Conservation (phyloP, 2,113 vertebrate genomes). For the Apteryx mantelli region DNA sequence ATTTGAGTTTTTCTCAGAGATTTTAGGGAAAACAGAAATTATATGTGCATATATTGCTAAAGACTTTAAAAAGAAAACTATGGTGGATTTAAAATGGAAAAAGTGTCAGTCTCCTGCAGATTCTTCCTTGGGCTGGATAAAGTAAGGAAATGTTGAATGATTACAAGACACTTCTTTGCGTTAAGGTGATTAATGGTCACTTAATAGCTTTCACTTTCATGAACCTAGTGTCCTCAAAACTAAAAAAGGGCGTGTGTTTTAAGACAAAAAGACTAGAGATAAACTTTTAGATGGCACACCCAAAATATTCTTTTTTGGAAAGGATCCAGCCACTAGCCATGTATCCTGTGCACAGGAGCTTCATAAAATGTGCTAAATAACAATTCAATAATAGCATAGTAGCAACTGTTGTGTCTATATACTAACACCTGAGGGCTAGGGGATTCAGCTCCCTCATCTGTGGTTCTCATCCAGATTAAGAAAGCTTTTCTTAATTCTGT, state of each 20-base stretch:
- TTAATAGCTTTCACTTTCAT: neutral
- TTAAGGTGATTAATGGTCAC: neutral
- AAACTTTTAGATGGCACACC: neutral
- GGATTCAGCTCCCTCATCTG: rapidly evolving
- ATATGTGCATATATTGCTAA: neutral
- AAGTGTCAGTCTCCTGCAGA: neutral
- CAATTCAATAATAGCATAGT: neutral
- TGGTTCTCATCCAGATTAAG: neutral
- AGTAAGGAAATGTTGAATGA: neutral
- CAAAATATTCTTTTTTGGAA: neutral
- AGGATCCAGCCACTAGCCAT: neutral
- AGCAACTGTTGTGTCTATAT: neutral
- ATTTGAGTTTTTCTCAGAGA: neutral
- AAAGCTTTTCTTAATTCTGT: neutral
- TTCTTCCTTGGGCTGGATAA: neutral
- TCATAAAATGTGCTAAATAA: neutral
- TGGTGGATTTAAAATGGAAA: neutral
- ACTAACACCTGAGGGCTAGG: neutral
- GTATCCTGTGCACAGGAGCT: rapidly evolving
- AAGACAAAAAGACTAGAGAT: neutral
- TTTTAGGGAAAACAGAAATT: neutral
- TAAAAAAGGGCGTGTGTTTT: rapidly evolving
- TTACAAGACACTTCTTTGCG: neutral
- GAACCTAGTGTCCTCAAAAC: neutral
- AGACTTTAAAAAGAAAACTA: neutral